Evolutionary conservation across 2,888 invertebrate genomes (phyloP).

Genomic region (Harpalus rubripes): DNA sequence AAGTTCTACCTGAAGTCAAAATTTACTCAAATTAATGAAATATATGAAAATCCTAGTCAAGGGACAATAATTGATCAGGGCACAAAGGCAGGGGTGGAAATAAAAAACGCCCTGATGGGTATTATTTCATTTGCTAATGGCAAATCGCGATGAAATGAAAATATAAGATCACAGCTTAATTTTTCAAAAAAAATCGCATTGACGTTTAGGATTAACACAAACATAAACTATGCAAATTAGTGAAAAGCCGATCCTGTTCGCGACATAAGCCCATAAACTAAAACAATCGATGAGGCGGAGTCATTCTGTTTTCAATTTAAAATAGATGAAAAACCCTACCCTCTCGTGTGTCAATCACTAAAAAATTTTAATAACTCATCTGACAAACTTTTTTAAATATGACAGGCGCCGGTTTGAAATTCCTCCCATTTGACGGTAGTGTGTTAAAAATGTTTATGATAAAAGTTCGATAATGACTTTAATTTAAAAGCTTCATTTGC

Average conservation of each 20-base stretch:
- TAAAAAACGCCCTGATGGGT: slow-evolving; percentile 23
- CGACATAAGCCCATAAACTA: slow-evolving; percentile 44
- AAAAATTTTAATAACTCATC: slow-evolving; percentile 64
- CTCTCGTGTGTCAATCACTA: slow-evolving; percentile 59
- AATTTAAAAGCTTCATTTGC: slow-evolving; percentile 66
- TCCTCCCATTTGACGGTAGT: slow-evolving; percentile 28
- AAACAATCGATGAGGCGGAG: slow-evolving; percentile 48
- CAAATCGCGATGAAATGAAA: slow-evolving; percentile 48
- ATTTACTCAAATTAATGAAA: too few species aligned
- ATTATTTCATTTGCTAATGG: slow-evolving; percentile 51
- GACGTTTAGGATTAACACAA: slow-evolving; percentile 33
- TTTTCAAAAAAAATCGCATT: slow-evolving; percentile 35
- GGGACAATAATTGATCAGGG: slow-evolving; percentile 3
- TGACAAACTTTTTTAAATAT: slow-evolving; percentile 62
- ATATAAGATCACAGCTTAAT: slow-evolving; percentile 26
- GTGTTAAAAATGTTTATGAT: slow-evolving; percentile 65
- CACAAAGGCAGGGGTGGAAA: slow-evolving; percentile 12
- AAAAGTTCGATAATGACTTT: slow-evolving; percentile 65
- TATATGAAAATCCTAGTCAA: not conserved
- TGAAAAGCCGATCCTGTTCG: slow-evolving; percentile 39
- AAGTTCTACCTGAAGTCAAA: too few species aligned
- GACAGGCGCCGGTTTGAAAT: slow-evolving; percentile 60
- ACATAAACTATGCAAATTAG: slow-evolving; percentile 52
- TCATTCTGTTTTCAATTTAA: slow-evolving; percentile 59
- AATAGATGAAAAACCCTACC: slow-evolving; percentile 39